Conservation (phyloP, 2,113 vertebrate genomes). For the Peucedramus taeniatus region DNA sequence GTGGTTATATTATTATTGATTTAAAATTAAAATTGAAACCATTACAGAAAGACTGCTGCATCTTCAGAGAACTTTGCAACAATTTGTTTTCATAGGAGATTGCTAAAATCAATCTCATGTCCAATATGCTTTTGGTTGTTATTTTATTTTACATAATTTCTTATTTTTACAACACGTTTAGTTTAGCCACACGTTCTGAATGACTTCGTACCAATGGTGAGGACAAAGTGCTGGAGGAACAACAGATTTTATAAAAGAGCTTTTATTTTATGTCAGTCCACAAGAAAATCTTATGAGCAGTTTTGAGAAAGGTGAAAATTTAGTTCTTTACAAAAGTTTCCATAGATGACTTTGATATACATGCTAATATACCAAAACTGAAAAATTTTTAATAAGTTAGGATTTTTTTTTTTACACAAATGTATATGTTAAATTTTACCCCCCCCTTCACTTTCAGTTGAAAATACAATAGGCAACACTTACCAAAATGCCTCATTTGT, state of each 20-base stretch:
- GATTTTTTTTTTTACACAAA: slow-evolving; percentile 31
- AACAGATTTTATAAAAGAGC: slow-evolving; percentile 28
- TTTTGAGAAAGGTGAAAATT: slow-evolving; percentile 59
- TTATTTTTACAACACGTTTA: not conserved
- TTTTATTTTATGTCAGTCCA: slow-evolving; percentile 27
- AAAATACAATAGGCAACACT: slow-evolving; percentile 64
- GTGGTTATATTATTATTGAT: not conserved
- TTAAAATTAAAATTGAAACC: not conserved
- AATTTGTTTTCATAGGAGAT: not conserved
- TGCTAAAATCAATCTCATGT: not conserved
- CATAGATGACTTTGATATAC: slow-evolving; percentile 43
- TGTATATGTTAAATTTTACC: slow-evolving; percentile 52
- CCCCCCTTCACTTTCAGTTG: slow-evolving; percentile 34
- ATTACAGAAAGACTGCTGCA: not conserved
- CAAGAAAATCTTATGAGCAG: slow-evolving; percentile 17
- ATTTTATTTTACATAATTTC: not conserved
- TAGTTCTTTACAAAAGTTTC: slow-evolving; percentile 71
- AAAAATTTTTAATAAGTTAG: slow-evolving; percentile 52
- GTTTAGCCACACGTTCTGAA: not conserved
- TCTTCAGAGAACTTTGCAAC: not conserved
- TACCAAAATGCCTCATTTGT: slow-evolving; percentile 37
- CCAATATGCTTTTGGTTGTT: not conserved
- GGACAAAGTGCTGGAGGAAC: not conserved
- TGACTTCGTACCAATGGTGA: not conserved
- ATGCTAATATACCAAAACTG: slow-evolving; percentile 64